These are phyloP conservation scores for Phataginus tetradactyla DNA, from an alignment of 2,797 vertebrate species.

Conservation along the genomic window DNA sequence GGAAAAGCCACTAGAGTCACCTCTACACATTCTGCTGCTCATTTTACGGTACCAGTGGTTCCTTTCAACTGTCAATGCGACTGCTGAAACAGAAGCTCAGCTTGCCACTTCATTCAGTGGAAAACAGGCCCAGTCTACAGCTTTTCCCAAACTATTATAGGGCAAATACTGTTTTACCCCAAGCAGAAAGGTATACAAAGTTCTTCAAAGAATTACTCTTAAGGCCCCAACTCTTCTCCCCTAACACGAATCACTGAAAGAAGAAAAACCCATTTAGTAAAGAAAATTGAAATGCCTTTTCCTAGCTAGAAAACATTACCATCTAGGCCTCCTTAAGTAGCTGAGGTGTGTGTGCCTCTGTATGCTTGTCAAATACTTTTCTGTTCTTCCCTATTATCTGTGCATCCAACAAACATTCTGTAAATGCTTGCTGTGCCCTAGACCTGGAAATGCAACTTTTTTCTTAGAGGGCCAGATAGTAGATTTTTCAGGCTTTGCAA, in stretches of 20 bases:
- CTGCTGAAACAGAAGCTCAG: not conserved
- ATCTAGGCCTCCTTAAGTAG: not conserved
- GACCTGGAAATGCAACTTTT: not conserved
- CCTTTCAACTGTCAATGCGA: not conserved
- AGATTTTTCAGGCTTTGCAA: not conserved
- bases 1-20: not conserved
- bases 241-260: not conserved
- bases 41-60: not conserved
- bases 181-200: not conserved
- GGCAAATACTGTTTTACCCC: not conserved
- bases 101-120: not conserved
- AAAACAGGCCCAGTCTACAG: not conserved
- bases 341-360: not conserved
- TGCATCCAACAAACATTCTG: conserved; percentile 21
- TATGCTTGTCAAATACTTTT: conserved; percentile 30
- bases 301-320: not conserved
- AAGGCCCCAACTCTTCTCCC: not conserved
- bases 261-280: conserved; percentile 27
- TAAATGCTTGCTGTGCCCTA: not conserved
- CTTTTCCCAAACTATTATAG: not conserved
- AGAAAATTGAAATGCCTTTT: conserved; percentile 11
- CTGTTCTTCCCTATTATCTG: not conserved
- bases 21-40: no score
- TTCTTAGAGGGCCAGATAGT: not conserved
- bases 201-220: conserved; percentile 25